Evolutionary conservation across 2,888 invertebrate genomes (phyloP).

Genomic region (Nomada hirtipes): DNA sequence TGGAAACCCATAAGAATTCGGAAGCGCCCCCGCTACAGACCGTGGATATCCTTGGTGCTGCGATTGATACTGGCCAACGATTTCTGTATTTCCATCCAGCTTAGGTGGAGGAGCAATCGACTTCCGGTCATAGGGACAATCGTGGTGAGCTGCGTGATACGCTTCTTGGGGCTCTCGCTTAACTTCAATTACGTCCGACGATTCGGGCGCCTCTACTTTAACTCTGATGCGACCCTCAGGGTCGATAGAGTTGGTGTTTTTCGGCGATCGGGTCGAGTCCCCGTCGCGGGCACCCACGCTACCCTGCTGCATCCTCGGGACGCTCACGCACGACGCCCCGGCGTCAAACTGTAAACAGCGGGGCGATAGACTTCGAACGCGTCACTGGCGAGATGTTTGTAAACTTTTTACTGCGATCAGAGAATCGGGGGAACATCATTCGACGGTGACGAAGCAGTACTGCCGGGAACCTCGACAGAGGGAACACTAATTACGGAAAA

Average conservation of each 20-base stretch:
- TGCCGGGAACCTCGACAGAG: background rate
- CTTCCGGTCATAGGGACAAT: slow-evolving; percentile 61
- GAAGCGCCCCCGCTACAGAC: slow-evolving; percentile 22
- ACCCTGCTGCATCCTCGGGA: slow-evolving; percentile 77
- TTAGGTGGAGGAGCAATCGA: slow-evolving; percentile 33
- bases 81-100: slow-evolving; percentile 37
- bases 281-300: slow-evolving; percentile 73
- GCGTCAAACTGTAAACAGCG: slow-evolving; percentile 17
- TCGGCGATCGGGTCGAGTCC: slow-evolving; percentile 48
- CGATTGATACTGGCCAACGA: slow-evolving; percentile 41
- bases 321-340: slow-evolving; percentile 23
- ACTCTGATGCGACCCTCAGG: slow-evolving; percentile 70
- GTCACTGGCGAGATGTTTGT: background rate
- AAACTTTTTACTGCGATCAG: background rate
- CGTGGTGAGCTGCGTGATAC: slow-evolving; percentile 55
- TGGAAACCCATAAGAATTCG: slow-evolving; percentile 73
- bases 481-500: background rate
- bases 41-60: slow-evolving; percentile 53
- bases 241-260: slow-evolving; percentile 51
- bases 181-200: slow-evolving; percentile 58
- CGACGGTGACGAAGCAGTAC: background rate
- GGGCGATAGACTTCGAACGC: background rate
- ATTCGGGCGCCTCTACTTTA: slow-evolving; percentile 72
- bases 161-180: slow-evolving; percentile 71
- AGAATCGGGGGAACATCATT: slow-evolving; percentile 20